A percentile compares a stretch with the other conserved stretches of the same genome.
Evolutionary conservation across 2,888 invertebrate genomes (phyloP).

Genomic region (Isoperla grammatica): DNA sequence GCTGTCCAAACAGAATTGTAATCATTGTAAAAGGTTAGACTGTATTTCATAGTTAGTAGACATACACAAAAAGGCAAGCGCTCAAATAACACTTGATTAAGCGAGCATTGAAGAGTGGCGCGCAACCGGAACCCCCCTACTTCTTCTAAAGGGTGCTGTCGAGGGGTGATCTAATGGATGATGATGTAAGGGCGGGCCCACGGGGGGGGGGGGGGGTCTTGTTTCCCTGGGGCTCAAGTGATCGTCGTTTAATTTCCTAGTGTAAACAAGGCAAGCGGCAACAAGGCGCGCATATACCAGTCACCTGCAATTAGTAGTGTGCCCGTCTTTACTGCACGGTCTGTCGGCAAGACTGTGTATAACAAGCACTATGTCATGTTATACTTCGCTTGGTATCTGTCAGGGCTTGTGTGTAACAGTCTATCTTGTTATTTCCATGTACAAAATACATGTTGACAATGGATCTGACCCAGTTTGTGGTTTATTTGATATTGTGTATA

Average conservation of each 20-base stretch:
- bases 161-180: slow-evolving; percentile 24
- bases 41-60: slow-evolving; percentile 28
- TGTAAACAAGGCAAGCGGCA: slow-evolving; percentile 5
- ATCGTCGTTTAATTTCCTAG: slow-evolving; percentile 28
- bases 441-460: too few relatives aligned
- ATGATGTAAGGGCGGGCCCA: slow-evolving; percentile 18
- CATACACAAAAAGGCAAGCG: slow-evolving; percentile 32
- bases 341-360: too few relatives aligned
- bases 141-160: slow-evolving; percentile 17
- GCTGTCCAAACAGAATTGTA: slow-evolving; percentile 25
- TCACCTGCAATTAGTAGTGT: too few relatives aligned
- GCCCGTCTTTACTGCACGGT: too few relatives aligned
- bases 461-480: too few relatives aligned
- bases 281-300: too few relatives aligned
- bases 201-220: slow-evolving; percentile 11
- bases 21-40: slow-evolving; percentile 33
- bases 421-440: too few relatives aligned
- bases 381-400: too few relatives aligned
- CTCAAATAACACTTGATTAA: slow-evolving; percentile 39
- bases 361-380: too few relatives aligned
- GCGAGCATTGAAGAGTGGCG: slow-evolving; percentile 35
- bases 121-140: slow-evolving; percentile 21
- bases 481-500: too few relatives aligned
- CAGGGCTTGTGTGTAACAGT: too few relatives aligned
- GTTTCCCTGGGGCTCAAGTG: slow-evolving; percentile 23